Conservation (phyloP, 2,113 vertebrate species). For the Sorex araneus region DNA sequence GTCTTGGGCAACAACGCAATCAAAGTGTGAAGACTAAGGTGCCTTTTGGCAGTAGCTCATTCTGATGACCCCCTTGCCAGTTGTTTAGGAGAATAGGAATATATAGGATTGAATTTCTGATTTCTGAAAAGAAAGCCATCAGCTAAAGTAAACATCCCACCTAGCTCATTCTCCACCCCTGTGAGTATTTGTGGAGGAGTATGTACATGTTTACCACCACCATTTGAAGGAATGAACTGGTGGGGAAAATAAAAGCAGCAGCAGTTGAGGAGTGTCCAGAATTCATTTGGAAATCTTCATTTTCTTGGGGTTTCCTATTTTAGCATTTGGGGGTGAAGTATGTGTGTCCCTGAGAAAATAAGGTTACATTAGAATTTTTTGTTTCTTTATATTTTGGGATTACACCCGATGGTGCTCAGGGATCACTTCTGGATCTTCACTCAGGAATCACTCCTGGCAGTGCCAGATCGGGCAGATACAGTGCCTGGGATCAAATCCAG, state of each 20-base stretch:
- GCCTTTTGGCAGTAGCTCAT: slow-evolving; percentile 87
- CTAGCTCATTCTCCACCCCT: not conserved
- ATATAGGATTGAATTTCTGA: slow-evolving; percentile 62
- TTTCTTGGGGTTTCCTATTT: not conserved
- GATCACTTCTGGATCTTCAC: too few species aligned
- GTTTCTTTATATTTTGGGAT: too few species aligned
- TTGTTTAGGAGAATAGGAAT: slow-evolving; percentile 86
- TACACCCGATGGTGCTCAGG: too few species aligned
- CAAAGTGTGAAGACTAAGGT: slow-evolving; percentile 79
- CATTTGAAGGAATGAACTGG: not conserved
- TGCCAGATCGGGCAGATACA: too few species aligned
- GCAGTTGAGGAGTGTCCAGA: not conserved
- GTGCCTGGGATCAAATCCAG: too few species aligned
- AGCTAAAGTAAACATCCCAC: slow-evolving; percentile 10
- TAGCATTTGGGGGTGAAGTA: not conserved
- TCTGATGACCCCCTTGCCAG: slow-evolving; percentile 86
- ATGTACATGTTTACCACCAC: not conserved
- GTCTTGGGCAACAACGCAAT: slow-evolving; percentile 80
- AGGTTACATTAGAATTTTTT: not conserved
- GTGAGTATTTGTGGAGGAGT: not conserved
- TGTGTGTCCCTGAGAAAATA: not conserved
- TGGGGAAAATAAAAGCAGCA: not conserved
- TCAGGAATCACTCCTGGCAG: too few species aligned
- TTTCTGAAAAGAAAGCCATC: slow-evolving; percentile 84
- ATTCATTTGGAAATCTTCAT: not conserved